These are phyloP conservation scores for Champsocephalus esox DNA, from an alignment of 2,797 vertebrate species.

Conservation along the genomic window DNA sequence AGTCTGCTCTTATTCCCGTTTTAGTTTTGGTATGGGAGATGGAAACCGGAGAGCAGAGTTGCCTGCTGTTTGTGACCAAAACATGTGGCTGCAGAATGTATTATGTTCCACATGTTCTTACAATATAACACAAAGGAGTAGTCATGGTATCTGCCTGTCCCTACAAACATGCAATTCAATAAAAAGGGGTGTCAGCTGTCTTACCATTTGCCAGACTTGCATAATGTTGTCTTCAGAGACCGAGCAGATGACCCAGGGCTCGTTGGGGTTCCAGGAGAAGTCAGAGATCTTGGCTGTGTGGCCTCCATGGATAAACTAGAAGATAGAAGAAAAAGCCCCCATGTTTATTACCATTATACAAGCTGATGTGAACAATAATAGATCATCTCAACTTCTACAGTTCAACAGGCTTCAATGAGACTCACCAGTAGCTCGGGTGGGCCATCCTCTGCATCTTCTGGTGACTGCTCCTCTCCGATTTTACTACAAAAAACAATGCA, in stretches of 20 bases:
- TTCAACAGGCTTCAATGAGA: constrained; percentile 11
- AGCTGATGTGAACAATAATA: background rate
- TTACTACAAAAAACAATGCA: constrained; percentile 81
- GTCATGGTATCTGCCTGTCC: background rate
- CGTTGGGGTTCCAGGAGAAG: constrained; percentile 97
- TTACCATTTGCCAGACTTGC: constrained; percentile 98
- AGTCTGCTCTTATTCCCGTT: background rate
- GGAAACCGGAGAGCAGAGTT: background rate
- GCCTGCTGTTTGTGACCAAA: background rate
- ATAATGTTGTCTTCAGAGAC: constrained; percentile 98
- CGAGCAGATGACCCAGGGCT: constrained; percentile 97
- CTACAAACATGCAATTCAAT: background rate
- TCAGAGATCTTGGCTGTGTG: constrained; percentile 97
- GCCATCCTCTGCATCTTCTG: constrained; percentile 94
- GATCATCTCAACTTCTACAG: background rate
- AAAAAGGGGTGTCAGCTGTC: constrained; percentile 9
- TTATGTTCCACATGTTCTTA: background rate
- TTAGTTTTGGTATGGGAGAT: background rate
- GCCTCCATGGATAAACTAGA: constrained; percentile 94
- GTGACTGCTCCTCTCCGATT: constrained; percentile 96
- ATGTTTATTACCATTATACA: background rate
- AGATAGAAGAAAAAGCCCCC: background rate
- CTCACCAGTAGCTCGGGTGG: constrained; percentile 94
- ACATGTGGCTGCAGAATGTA: background rate
- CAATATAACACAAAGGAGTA: too few relatives aligned